A percentile compares a stretch with the other conserved stretches of the same genome.
These are phyloP conservation scores for Andrena trimmerana DNA, from an alignment of 2,888 invertebrate genomes.

Conservation along the genomic window DNA sequence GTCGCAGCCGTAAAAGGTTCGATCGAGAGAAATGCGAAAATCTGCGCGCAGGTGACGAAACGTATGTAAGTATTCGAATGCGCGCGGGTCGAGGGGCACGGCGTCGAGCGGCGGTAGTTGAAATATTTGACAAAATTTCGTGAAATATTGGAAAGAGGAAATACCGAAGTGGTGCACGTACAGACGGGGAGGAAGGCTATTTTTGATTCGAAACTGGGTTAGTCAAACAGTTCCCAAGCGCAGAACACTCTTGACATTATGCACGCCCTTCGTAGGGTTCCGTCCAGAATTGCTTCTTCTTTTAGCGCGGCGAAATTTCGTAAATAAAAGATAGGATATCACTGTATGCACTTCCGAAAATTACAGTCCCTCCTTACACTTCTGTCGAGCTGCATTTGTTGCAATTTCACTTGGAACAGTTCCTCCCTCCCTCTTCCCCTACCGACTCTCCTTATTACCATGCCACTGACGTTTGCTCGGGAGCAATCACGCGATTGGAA, in stretches of 20 bases:
- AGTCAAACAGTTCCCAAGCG: constrained; percentile 65
- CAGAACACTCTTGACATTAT: constrained; percentile 51
- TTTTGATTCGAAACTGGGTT: constrained; percentile 73
- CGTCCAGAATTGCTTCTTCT: constrained; percentile 24
- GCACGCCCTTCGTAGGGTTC: constrained; percentile 39
- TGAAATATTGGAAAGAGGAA: constrained; percentile 45
- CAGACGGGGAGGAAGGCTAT: constrained; percentile 57
- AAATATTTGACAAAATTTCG: constrained; percentile 51
- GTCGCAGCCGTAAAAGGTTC: neutral
- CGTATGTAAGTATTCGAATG: neutral
- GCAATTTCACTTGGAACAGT: neutral
- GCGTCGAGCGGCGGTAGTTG: constrained; percentile 13
- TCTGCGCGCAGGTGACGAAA: constrained; percentile 23
- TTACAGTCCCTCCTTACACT: neutral
- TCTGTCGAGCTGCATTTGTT: constrained; percentile 7
- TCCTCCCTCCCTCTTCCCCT: neutral
- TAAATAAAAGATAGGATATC: constrained; percentile 22
- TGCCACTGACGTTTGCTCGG: too few relatives aligned
- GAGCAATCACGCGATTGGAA: too few relatives aligned
- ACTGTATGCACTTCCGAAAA: constrained; percentile 27
- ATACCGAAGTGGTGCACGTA: constrained; percentile 14
- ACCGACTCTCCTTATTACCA: neutral
- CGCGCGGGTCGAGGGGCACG: neutral
- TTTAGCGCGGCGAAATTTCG: constrained; percentile 9
- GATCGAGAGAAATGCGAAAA: constrained; percentile 42